Evolutionary conservation across 2,888 invertebrate species (phyloP).

Genomic region (Cybosia mesomella): DNA sequence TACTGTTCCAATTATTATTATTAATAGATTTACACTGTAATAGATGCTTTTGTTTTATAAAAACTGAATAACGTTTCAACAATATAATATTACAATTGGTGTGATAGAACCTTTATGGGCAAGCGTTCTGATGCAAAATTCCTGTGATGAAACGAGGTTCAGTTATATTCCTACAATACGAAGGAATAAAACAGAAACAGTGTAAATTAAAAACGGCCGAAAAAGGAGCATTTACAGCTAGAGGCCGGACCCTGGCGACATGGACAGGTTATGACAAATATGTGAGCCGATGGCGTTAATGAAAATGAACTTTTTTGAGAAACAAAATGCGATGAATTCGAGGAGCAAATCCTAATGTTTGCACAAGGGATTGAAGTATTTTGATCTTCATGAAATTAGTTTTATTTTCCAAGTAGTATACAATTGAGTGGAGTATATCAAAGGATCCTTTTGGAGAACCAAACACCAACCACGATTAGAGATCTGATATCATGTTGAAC

Average conservation of each 20-base stretch:
- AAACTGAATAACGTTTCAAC: neutral
- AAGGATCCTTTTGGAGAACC: no score
- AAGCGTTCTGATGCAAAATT: slow-evolving; percentile 56
- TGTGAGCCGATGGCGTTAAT: slow-evolving; percentile 85
- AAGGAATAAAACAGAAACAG: slow-evolving; percentile 79
- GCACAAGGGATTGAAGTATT: slow-evolving; percentile 51
- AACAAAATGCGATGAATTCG: slow-evolving; percentile 66
- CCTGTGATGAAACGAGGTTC: slow-evolving; percentile 59
- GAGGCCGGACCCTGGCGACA: slow-evolving; percentile 58
- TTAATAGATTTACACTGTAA: neutral
- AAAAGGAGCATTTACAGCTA: slow-evolving; percentile 74
- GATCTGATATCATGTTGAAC: no score
- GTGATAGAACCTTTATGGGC: slow-evolving; percentile 21
- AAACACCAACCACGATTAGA: no score
- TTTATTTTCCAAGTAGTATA: neutral
- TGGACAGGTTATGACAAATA: slow-evolving; percentile 86
- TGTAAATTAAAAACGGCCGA: slow-evolving; percentile 83
- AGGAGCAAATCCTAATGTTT: slow-evolving; percentile 60
- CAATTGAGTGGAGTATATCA: no score
- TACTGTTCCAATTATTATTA: slow-evolving; percentile 42
- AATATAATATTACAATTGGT: neutral
- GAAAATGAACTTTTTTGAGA: slow-evolving; percentile 81
- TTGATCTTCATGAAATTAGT: slow-evolving; percentile 45
- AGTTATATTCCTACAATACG: slow-evolving; percentile 65
- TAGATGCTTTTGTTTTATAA: neutral